Evolutionary conservation across 2,113 vertebrate genomes (phyloP).

Genomic region (Rhegmatorhina hoffmannsi): DNA sequence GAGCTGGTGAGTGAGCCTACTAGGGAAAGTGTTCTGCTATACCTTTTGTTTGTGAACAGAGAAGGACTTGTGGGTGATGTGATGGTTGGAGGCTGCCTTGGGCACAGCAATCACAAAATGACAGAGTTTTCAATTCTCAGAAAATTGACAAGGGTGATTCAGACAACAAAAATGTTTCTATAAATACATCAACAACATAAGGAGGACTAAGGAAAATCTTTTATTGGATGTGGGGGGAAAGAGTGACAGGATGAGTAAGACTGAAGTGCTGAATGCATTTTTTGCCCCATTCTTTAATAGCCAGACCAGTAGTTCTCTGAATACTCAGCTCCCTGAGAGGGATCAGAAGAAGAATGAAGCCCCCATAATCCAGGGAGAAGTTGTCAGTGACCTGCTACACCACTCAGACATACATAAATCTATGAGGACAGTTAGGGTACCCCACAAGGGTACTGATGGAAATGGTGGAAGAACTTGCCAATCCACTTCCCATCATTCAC

Average conservation of each 20-base stretch:
- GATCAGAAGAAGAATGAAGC: background rate
- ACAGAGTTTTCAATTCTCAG: background rate
- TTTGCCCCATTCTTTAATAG: background rate
- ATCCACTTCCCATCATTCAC: background rate
- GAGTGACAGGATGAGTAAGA: background rate
- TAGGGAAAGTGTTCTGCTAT: background rate
- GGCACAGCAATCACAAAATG: background rate
- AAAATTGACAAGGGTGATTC: background rate
- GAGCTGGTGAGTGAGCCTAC: background rate
- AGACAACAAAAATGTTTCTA: background rate
- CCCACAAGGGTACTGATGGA: background rate
- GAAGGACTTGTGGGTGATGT: background rate
- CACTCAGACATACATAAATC: background rate
- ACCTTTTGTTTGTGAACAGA: background rate
- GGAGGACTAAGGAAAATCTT: background rate
- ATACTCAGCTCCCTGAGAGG: background rate
- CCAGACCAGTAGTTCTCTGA: background rate
- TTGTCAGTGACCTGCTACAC: background rate
- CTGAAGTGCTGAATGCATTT: background rate
- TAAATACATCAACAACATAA: background rate
- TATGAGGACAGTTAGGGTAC: background rate
- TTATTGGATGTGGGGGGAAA: background rate
- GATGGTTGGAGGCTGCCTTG: background rate
- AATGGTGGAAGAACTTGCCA: background rate
- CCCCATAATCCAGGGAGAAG: background rate